Evolutionary conservation across 1,140 invertebrate genomes (phyloP).

Genomic region (Pseudoatta argentina): DNA sequence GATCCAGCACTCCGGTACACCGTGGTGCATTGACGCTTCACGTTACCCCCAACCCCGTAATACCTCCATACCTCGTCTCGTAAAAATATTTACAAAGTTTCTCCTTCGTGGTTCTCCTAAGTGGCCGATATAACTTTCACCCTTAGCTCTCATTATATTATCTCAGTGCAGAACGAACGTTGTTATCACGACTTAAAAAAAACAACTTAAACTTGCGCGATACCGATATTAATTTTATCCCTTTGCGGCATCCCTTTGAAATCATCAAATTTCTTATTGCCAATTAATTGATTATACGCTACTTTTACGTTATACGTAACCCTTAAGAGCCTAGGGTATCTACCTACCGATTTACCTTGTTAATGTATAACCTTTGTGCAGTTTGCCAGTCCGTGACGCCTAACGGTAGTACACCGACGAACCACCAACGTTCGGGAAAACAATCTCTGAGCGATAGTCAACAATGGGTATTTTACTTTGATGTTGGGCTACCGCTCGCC

Average conservation of each 20-base stretch:
- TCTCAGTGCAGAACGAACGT: background rate
- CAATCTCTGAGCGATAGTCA: conserved; percentile 67
- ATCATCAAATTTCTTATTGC: background rate
- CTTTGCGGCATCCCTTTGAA: background rate
- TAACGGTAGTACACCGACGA: background rate
- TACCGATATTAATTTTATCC: background rate
- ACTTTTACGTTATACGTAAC: background rate
- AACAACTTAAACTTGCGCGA: background rate
- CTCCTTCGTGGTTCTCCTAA: background rate
- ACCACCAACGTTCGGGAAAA: conserved; percentile 62
- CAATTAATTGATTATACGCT: background rate
- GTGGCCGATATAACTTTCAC: conserved; percentile 31
- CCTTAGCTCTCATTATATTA: conserved; percentile 31
- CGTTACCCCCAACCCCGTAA: background rate
- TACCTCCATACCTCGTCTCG: background rate
- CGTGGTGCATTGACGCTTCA: conserved; percentile 9
- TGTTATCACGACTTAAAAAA: conserved; percentile 22
- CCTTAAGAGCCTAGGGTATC: background rate
- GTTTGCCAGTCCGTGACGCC: background rate
- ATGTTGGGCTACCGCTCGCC: conserved; percentile 41
- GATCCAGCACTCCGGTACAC: conserved; percentile 23
- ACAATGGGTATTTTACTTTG: conserved; percentile 73
- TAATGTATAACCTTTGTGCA: background rate
- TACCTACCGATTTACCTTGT: background rate
- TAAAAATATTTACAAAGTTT: conserved; percentile 52